Base-by-base conservation (phyloP, 37 sponge, comb jelly and placozoan genomes). In the Oopsacas minuta region DNA sequence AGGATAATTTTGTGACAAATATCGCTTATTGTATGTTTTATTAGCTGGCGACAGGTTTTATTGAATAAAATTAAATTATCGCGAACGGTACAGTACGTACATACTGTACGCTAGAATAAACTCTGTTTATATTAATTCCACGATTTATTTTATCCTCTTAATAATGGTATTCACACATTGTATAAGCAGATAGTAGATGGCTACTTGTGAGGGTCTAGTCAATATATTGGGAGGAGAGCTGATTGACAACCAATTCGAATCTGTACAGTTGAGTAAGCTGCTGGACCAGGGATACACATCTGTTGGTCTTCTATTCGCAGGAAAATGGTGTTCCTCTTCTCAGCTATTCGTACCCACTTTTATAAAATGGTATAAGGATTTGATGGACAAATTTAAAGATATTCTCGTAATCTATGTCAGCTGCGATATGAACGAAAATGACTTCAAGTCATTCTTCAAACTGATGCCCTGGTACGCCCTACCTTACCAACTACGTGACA, bases 401-500 rank as follows among this genome's bases (percentile, higher is more conserved):
- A 61, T 61, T 61, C 75, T 61, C 75, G 22, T 61, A 25, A 61
- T 61, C 30, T 61, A 61, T 34, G 75, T 61, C 75, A 61, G 75
- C 75, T 61, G 75, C 28, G 75, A 61, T 61, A 5, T 61, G 75
- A 61, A 3, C 75, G 75, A 61, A n/a, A 20, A 25, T 3, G 75
- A 61, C 75, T 61, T 61, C 22, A 25, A 3, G 22, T 61, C 75
- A 7, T 61, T 61, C 75, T 61, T 61, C 75, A 61, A 61, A 34
- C 28, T 32, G 30, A 61, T 61, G 75, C 75, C 75, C 75, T 61
- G 75, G 75, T 61, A 61, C 75, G 75, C 75, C 75, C 22, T 61
- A 5, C 75, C 75, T 10, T 61, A 25, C 75, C 75, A 61, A 34
- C 28, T 25, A 34, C 75, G 75, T 7, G 30, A 61, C 28, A 61